Conservation (phyloP, 1,140 invertebrate genomes). For the Zelostemma sp. region DNA sequence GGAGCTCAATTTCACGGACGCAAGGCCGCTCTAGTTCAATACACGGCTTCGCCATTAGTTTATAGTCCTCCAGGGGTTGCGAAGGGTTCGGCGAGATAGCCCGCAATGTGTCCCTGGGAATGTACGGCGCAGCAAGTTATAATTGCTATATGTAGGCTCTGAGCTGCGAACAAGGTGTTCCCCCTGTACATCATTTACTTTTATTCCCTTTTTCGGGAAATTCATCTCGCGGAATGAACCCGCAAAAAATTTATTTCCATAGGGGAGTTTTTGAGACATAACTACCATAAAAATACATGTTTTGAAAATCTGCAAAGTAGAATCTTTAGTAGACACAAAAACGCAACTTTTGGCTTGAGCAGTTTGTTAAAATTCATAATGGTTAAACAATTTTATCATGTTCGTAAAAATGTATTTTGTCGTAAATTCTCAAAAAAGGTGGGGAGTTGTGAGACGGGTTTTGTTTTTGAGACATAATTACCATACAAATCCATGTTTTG, state of each 20-base stretch:
- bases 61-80: constrained; percentile 58
- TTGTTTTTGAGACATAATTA: no score
- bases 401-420: no score
- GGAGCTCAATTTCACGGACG: constrained; percentile 19
- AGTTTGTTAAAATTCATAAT: no score
- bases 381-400: no score
- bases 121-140: constrained; percentile 55
- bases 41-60: constrained; percentile 60
- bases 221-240: constrained; percentile 25
- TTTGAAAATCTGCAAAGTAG: no score
- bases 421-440: no score
- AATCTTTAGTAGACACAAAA: no score
- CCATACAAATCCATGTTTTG: no score
- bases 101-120: constrained; percentile 25
- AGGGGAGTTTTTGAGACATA: no score
- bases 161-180: constrained; percentile 20
- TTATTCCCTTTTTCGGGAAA: constrained; percentile 20
- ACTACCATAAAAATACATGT: no score
- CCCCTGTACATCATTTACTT: constrained; percentile 9
- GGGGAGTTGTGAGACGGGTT: no score
- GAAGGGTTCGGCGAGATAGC: constrained; percentile 42
- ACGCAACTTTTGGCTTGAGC: no score
- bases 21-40: constrained; percentile 26
- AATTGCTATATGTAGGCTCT: constrained; percentile 61
- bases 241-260: constrained; percentile 28